Evolutionary conservation across 2,888 invertebrate genomes (phyloP).

Genomic region (Melinaea marsaeus): DNA sequence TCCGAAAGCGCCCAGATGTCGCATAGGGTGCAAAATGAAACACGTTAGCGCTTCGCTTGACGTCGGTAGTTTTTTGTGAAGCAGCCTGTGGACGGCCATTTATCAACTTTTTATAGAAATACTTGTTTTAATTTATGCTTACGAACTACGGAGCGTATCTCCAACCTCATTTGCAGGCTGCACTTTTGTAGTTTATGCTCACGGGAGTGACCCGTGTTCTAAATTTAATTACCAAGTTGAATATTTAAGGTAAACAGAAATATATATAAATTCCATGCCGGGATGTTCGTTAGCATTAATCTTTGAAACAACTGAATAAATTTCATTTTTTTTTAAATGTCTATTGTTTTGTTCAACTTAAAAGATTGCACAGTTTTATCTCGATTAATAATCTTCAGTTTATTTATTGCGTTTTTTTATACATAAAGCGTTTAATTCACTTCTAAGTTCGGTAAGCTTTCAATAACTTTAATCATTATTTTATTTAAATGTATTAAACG

Average conservation of each 20-base stretch:
- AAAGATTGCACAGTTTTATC: too few species aligned
- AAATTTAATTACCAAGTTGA: background rate
- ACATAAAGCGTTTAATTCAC: too few species aligned
- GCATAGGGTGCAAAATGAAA: constrained; percentile 69
- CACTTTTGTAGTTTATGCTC: constrained; percentile 27
- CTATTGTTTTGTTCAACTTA: too few species aligned
- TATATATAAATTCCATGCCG: too few species aligned
- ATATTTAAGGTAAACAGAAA: background rate
- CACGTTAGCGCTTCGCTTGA: constrained; percentile 69
- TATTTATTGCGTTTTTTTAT: too few species aligned
- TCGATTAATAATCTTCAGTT: too few species aligned
- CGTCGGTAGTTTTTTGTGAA: constrained; percentile 67
- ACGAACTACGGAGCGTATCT: constrained; percentile 70
- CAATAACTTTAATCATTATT: too few species aligned
- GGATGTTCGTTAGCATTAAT: too few species aligned
- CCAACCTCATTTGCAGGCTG: constrained; percentile 68
- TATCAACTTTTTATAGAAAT: constrained; percentile 75
- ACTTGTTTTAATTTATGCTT: constrained; percentile 76
- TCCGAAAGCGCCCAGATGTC: constrained; percentile 69
- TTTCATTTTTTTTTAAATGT: too few species aligned
- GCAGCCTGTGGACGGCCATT: constrained; percentile 69
- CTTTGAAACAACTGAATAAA: too few species aligned
- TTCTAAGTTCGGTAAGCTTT: too few species aligned
- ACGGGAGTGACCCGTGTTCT: background rate
- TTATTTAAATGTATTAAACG: too few species aligned